These are phyloP conservation scores for Lissocephala sabroskyi DNA, from an alignment of 2,888 invertebrate species.

Conservation along the genomic window DNA sequence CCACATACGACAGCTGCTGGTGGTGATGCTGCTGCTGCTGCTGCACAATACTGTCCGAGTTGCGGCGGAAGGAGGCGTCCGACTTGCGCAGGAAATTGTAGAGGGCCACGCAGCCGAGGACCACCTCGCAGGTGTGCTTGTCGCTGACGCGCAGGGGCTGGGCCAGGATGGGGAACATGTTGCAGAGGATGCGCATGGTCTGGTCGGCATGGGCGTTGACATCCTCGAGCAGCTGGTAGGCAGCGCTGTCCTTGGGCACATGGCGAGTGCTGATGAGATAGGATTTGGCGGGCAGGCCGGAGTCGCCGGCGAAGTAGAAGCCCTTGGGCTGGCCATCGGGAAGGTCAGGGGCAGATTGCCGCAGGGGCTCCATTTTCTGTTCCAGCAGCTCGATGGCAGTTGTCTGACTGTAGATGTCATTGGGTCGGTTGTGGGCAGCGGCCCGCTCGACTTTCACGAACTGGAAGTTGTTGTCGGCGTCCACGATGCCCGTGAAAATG, in stretches of 20 bases:
- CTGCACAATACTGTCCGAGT: conserved; percentile 55
- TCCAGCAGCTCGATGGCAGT: conserved; percentile 61
- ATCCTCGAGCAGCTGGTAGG: conserved; percentile 48
- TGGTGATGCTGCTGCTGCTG: conserved; percentile 34
- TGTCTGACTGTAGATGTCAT: conserved; percentile 66
- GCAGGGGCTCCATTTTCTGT: conserved; percentile 40
- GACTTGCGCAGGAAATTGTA: conserved; percentile 70
- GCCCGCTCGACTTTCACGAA: conserved; percentile 65
- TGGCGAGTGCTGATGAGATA: conserved; percentile 62
- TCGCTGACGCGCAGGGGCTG: conserved; percentile 66
- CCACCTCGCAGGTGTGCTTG: conserved; percentile 67
- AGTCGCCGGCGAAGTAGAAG: conserved; percentile 62
- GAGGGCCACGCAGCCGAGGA: conserved; percentile 67
- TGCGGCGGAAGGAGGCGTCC: conserved; percentile 60
- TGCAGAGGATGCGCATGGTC: conserved; percentile 66
- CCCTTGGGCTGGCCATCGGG: conserved; percentile 25
- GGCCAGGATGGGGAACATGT: conserved; percentile 68
- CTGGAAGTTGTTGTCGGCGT: conserved; percentile 66
- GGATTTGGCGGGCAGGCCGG: conserved; percentile 58
- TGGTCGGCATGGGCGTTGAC: conserved; percentile 51
- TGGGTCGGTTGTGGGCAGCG: conserved; percentile 48
- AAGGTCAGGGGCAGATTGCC: conserved; percentile 22
- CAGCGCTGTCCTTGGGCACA: conserved; percentile 36
- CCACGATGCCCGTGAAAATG: conserved; percentile 67
- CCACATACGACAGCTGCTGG: conserved; percentile 39